These are phyloP conservation scores for Halcyon senegalensis DNA, from an alignment of 2,113 vertebrate species.

Conservation along the genomic window DNA sequence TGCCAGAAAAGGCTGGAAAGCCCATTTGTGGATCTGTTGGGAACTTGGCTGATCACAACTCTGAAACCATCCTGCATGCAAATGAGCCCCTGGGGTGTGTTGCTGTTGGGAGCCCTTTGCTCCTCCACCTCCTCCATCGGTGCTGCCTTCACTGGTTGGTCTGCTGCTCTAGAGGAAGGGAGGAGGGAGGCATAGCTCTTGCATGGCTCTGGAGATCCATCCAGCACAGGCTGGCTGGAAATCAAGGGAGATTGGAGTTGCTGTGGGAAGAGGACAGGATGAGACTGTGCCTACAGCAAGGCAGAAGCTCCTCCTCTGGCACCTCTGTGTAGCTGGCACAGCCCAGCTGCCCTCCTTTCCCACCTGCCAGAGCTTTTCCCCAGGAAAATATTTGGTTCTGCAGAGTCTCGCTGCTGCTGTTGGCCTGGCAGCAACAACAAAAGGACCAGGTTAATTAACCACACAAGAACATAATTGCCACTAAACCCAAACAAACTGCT, in stretches of 20 bases:
- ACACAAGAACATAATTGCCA: background rate
- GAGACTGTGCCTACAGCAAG: background rate
- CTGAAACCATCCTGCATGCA: background rate
- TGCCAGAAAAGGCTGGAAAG: background rate
- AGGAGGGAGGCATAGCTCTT: background rate
- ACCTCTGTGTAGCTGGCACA: background rate
- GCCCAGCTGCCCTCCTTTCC: background rate
- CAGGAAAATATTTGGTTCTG: background rate
- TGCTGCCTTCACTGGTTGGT: accelerated
- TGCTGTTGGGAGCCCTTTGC: background rate
- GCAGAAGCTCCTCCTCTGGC: background rate
- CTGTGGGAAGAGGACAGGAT: background rate
- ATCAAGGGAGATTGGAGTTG: background rate
- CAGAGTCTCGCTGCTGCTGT: background rate
- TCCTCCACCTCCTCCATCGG: background rate
- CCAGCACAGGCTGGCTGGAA: background rate
- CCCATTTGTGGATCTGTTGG: background rate
- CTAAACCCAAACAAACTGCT: constrained; percentile 8
- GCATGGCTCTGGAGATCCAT: background rate
- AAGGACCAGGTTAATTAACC: background rate
- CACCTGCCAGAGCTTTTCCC: background rate
- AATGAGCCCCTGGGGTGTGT: background rate
- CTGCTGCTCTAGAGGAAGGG: background rate
- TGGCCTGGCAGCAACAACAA: background rate
- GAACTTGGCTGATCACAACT: background rate